phyloP scores from a whole-genome alignment of 1,140 invertebrate species.

The Diploscapter pachys region DNA sequence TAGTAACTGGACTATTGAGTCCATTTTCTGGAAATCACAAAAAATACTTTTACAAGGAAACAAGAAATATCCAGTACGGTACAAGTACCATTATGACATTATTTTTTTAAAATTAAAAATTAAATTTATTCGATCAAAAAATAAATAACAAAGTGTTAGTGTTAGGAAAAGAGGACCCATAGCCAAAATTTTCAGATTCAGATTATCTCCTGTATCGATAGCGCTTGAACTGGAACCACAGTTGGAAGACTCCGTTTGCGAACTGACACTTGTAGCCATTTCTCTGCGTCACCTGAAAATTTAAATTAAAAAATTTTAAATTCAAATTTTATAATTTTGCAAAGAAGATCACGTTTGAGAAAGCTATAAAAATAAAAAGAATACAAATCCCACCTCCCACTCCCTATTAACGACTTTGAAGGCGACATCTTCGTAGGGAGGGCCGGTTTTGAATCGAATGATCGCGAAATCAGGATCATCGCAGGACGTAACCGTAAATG shows the following conservation, averaged over 20 bases:
- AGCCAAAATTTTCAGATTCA: neutral
- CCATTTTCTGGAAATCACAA: neutral
- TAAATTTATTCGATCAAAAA: neutral
- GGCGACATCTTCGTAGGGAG: slow-evolving; percentile 98
- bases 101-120: neutral
- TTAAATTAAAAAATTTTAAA: neutral
- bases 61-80: neutral
- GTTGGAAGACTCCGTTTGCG: slow-evolving; percentile 97
- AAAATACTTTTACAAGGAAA: neutral
- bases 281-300: slow-evolving; percentile 84
- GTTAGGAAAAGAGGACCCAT: slow-evolving; percentile 20
- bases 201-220: slow-evolving; percentile 86
- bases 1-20: slow-evolving; percentile 8
- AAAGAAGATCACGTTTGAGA: no score
- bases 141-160: neutral
- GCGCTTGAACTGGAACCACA: slow-evolving; percentile 98
- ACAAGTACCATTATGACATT: neutral
- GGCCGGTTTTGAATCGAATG: slow-evolving; percentile 88
- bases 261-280: slow-evolving; percentile 96
- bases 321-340: no score
- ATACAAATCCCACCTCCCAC: slow-evolving; percentile 68
- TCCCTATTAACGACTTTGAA: slow-evolving; percentile 99
- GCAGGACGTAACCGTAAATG: slow-evolving; percentile 73
- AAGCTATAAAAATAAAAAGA: no score
- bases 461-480: slow-evolving; percentile 78